These are phyloP conservation scores for Orchestes rusci DNA, from an alignment of 2,888 invertebrate genomes.

Conservation along the genomic window DNA sequence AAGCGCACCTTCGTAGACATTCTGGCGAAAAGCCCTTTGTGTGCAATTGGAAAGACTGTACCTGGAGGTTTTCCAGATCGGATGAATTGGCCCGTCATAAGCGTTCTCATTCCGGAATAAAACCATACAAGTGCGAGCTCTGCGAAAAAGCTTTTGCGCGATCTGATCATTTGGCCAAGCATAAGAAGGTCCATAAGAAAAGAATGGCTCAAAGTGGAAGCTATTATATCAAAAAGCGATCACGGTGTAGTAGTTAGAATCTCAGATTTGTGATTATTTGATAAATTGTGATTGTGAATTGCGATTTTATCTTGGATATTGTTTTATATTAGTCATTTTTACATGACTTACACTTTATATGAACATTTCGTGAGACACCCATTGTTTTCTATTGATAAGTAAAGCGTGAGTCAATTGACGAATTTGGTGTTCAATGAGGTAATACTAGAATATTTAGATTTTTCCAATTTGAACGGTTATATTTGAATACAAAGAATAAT, in stretches of 20 bases:
- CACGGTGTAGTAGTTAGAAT: conserved; percentile 10
- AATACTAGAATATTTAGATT: too few relatives aligned
- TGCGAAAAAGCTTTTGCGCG: conserved; percentile 88
- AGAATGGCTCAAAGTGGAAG: conserved; percentile 44
- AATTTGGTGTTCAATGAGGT: too few relatives aligned
- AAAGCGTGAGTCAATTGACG: too few relatives aligned
- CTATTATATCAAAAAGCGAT: conserved; percentile 32
- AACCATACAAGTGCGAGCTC: conserved; percentile 83
- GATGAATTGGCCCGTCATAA: conserved; percentile 90
- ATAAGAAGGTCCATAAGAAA: conserved; percentile 76
- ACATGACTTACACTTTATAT: too few relatives aligned
- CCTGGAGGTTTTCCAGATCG: conserved; percentile 89
- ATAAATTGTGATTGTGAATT: too few relatives aligned
- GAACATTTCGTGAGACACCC: too few relatives aligned
- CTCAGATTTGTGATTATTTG: too few relatives aligned
- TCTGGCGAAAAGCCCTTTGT: conserved; percentile 58
- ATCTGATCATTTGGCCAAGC: conserved; percentile 91
- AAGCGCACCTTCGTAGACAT: conserved; percentile 81
- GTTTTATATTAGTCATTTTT: too few relatives aligned
- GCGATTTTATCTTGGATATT: too few relatives aligned
- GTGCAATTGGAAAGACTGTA: conserved; percentile 63
- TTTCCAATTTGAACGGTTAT: too few relatives aligned
- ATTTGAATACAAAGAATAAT: too few relatives aligned
- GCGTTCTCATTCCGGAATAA: conserved; percentile 91
- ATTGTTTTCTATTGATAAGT: too few relatives aligned